phyloP scores from a whole-genome alignment of 2,888 invertebrate species.

The Papilio demoleus region DNA sequence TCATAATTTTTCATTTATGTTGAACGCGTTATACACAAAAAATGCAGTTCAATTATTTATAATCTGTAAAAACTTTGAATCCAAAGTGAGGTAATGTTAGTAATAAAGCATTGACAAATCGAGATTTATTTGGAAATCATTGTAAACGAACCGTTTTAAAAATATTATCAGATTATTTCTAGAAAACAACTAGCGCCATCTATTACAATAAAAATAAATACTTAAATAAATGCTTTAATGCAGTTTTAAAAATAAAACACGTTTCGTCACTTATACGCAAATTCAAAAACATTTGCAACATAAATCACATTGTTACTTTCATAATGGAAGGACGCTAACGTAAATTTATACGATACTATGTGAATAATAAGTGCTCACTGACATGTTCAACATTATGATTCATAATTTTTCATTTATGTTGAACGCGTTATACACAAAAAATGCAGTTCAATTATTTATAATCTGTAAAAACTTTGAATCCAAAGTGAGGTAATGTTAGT shows the following conservation, averaged over 20 bases:
- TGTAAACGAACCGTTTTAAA: background rate
- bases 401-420: background rate
- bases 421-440: background rate
- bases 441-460: no score
- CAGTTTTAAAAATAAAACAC: no score
- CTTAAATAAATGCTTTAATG: no score
- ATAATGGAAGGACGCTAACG: background rate
- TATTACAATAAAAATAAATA: no score
- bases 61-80: background rate
- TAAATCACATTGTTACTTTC: constrained; percentile 4
- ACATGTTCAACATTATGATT: background rate
- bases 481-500: background rate
- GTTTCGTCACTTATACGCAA: background rate
- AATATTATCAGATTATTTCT: background rate
- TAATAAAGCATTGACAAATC: background rate
- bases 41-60: no score
- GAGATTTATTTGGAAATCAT: background rate
- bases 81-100: background rate
- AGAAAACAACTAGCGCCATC: background rate
- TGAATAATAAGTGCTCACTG: background rate
- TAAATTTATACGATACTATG: constrained; percentile 1
- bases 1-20: background rate
- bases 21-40: background rate
- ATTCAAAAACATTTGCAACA: background rate
- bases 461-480: background rate